Base-by-base conservation (phyloP, 2,113 vertebrate genomes). In the Seriola rivoliana region DNA sequence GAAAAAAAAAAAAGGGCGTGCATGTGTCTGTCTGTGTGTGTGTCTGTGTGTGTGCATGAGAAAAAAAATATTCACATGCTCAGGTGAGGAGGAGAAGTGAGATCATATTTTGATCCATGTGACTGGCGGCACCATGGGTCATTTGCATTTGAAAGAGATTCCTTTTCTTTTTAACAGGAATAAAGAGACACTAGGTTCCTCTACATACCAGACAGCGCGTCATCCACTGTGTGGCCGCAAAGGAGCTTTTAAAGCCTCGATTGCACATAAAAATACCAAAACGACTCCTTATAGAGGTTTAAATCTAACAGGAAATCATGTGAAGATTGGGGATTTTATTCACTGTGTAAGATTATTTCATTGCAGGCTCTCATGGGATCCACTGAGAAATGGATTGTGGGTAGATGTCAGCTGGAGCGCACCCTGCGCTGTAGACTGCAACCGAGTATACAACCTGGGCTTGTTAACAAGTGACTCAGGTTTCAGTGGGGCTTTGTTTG, bases 131-230 rank as follows among this genome's bases (percentile, higher is more conserved):
- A 81, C 72, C 87, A 84, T 68, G 65, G 65, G 19, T 4, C 8
- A 90, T 90, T 93, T 78, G 70, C 89, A 94, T 93, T 68, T 88
- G 40, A 91, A 90, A 89, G 75, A 46, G 25, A 74, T 78, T 80
- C 25, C 60, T 75, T 72, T 76, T 62, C 62, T 63, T 79, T 80
- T 80, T 81, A 55, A 54, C 52, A 72, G 2, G 32, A 55, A 60
- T 12, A 48, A 38, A 54, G 38, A 82, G 36, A 80, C 9, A 52
- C 40, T 68, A 29, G 52, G 4, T 89, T 90, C 71, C 65, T 75
- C 48, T 8, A 16, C 76, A 68, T 44, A 63, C 69, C 78, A 60
- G 14, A 29, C 25, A 71, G 54, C 4, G 3, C 12, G 23, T 73
- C 63, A 73, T 59, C 19, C 46, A 14, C 40, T 8, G 23, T 19